Evolutionary conservation across 2,113 vertebrate genomes (phyloP), one percentile per base, ranked within the genome.

Genomic region (Lasiurus borealis): DNA sequence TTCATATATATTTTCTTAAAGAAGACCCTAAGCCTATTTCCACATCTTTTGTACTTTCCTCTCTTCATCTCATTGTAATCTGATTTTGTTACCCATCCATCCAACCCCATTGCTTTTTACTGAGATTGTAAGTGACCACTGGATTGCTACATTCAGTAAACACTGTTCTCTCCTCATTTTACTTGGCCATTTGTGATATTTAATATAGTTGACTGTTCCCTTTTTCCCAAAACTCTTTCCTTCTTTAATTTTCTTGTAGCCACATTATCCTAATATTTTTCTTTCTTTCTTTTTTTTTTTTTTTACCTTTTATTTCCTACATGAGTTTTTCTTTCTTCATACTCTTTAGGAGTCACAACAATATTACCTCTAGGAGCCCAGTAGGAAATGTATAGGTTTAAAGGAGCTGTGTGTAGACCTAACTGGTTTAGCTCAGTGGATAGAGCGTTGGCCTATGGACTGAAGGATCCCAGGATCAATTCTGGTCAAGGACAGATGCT

Each of bases 151-250:
- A 25, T 57, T 50, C 48, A 34, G 2, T 14, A 59, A 44, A 84
- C 4, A 16, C 12, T 29, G 2, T 62, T 84, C 76, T 92, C 44
- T 36, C 77, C 52, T 95, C 82, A 75, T 92, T 54, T 75, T 83
- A 68, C 81, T 87, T 34, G 34, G 57, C 52, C 71, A 94, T 86
- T 57, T 94, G 36, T 90, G 34, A 31, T 27, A 27, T 57, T 76
- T 73, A 64, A 69, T 54, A 25, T 36, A 8, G 10, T 3, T 78
- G 13, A 40, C 15, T 59, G 8, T 71, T 64, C 5, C 23, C 31
- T n/a, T 94, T 77, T 69, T 68, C 54, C 68, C 11, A 52, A 77
- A 81, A 68, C 31, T 66, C 44, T 23, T 31, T 73, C 36, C 25
- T 89, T 78, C 50, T 85, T 80, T 9, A 59, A 59, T 16, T 78